Base-by-base conservation (phyloP, 2,797 vertebrate species). In the Xenentodon cancila region DNA sequence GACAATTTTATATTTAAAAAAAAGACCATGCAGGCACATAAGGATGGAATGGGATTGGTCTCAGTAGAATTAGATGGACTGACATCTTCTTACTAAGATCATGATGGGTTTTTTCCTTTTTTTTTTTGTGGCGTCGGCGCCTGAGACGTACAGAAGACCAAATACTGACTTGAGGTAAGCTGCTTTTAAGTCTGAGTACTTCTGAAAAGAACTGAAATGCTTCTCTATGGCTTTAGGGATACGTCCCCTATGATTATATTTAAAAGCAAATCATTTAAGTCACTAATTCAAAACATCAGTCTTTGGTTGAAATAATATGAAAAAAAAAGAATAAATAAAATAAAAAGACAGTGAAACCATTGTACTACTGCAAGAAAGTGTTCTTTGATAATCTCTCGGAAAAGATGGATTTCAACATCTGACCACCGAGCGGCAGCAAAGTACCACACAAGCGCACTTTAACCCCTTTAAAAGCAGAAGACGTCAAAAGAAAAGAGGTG, bases 11-110 rank as follows among this genome's bases (percentile, higher is more conserved):
- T 74, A 21, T 76, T 64, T 64, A 43, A 59, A 62, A 65, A 85
- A 73, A 88, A 87, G 67, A 89, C 84, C 85, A 91, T 89, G 89
- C 88, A 90, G 91, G 88, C 90, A 91, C 88, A 79, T 88, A 63
- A 76, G 87, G 87, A 86, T 67, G 88, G 84, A 83, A 72, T 54
- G 75, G 88, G 86, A 74, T 84, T 70, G 77, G 79, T 88, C 84
- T 86, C 66, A 55, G 37, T 69, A 56, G 52, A 76, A 70, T 63
- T 58, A 63, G 57, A 59, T 62, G 48, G 55, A 81, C 55, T 40
- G 46, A 27, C 61, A 40, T 40, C 37, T 60, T 78, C 58, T 67
- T 66, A 73, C 52, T 66, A 55, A 75, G 55, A 73, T 71, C 48
- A 9, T 13, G 7, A 51, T n/a, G 34, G 49, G 53, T 30, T 6